Conservation (phyloP, 2,888 invertebrate species). For the Sialis lutaria region DNA sequence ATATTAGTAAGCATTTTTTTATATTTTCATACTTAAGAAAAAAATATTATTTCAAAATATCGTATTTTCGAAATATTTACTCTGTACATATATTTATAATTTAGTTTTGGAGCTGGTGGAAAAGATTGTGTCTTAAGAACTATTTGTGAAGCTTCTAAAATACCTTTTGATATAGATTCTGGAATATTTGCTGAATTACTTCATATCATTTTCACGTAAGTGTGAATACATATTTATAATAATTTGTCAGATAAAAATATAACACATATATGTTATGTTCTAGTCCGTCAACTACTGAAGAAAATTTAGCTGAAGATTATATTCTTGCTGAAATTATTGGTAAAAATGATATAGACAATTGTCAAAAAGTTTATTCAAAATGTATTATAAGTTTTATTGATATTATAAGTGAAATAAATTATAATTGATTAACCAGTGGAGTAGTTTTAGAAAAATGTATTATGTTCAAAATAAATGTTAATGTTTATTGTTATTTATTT, state of each 20-base stretch:
- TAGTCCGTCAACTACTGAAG: constrained; percentile 54
- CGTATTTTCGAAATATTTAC: too few species aligned
- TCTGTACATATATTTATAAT: background rate
- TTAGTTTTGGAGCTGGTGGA: constrained; percentile 45
- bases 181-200: constrained; percentile 55
- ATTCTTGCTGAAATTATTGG: constrained; percentile 55
- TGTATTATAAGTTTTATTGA: constrained; percentile 40
- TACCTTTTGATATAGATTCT: constrained; percentile 40
- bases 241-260: background rate
- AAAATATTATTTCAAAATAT: too few species aligned
- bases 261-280: constrained; percentile 12
- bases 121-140: constrained; percentile 53
- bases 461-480: too few species aligned
- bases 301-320: constrained; percentile 51
- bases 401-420: constrained; percentile 29
- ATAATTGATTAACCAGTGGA: too few species aligned
- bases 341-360: constrained; percentile 29
- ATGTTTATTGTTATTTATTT: background rate
- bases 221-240: constrained; percentile 12
- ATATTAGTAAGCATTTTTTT: background rate
- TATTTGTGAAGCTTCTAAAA: constrained; percentile 58
- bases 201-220: constrained; percentile 55
- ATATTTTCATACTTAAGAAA: background rate
- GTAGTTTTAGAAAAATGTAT: too few species aligned
- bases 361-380: constrained; percentile 43